These are phyloP conservation scores for Clarias laeviceps DNA, from an alignment of 2,797 vertebrate species.

Conservation along the genomic window DNA sequence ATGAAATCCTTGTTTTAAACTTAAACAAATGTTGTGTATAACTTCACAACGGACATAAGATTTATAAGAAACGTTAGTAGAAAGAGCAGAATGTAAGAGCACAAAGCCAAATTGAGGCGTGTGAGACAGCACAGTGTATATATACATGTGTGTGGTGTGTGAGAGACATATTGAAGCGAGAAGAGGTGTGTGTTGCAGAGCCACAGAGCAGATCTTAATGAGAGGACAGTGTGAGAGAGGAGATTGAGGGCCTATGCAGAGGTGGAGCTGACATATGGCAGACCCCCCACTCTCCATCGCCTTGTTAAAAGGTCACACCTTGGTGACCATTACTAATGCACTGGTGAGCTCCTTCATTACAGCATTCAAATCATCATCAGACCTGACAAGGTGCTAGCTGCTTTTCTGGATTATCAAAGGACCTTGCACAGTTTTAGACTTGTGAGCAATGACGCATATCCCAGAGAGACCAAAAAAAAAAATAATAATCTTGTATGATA, in stretches of 20 bases:
- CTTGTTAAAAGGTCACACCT: slow-evolving; percentile 85
- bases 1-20: neutral
- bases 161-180: neutral
- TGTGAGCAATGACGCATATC: slow-evolving; percentile 71
- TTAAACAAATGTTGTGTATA: neutral
- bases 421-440: slow-evolving; percentile 54
- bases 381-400: slow-evolving; percentile 74
- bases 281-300: slow-evolving; percentile 69
- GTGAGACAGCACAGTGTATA: neutral
- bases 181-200: slow-evolving; percentile 33
- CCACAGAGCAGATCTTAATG: slow-evolving; percentile 64
- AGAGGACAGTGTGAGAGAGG: slow-evolving; percentile 60
- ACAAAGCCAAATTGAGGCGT: neutral
- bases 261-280: slow-evolving; percentile 72
- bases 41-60: neutral
- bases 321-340: slow-evolving; percentile 72
- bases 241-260: slow-evolving; percentile 63
- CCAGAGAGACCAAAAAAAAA: slow-evolving; percentile 44
- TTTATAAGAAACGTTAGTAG: slow-evolving; percentile 19
- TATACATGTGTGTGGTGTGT: neutral
- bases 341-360: slow-evolving; percentile 73
- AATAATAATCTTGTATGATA: neutral
- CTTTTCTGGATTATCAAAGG: slow-evolving; percentile 46
- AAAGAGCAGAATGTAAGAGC: slow-evolving; percentile 17
- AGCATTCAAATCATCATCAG: slow-evolving; percentile 70